Evolutionary conservation across 2,797 vertebrate genomes (phyloP).

Genomic region (Gymnoscopelus microlampas): DNA sequence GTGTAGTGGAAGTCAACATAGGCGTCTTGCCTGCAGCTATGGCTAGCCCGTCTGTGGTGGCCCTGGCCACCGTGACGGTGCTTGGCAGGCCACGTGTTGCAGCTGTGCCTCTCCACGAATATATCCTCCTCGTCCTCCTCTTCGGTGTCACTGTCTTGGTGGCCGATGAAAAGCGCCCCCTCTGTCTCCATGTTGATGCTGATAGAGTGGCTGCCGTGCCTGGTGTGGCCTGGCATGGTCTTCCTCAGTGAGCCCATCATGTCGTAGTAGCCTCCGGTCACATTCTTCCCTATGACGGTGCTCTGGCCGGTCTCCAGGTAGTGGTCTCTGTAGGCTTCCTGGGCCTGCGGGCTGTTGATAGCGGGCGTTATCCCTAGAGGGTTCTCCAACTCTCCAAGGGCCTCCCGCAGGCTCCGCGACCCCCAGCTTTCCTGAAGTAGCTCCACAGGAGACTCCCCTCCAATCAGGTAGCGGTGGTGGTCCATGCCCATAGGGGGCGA

Average conservation of each 20-base stretch:
- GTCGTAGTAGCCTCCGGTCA: constrained; percentile 82
- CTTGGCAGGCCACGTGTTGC: constrained; percentile 87
- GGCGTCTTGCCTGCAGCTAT: constrained; percentile 71
- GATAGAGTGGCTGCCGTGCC: constrained; percentile 76
- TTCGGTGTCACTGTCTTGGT: constrained; percentile 74
- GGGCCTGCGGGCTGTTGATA: constrained; percentile 52
- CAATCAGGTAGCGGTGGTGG: constrained; percentile 67
- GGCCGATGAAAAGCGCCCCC: constrained; percentile 73
- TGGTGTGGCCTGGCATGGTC: constrained; percentile 80
- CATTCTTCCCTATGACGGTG: constrained; percentile 63
- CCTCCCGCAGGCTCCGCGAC: constrained; percentile 78
- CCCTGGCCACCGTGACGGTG: constrained; percentile 81
- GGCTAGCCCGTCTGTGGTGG: constrained; percentile 67
- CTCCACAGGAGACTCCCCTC: constrained; percentile 58
- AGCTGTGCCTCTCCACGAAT: constrained; percentile 78
- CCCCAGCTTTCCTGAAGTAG: constrained; percentile 82
- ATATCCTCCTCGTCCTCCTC: constrained; percentile 72
- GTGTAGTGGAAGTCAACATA: constrained; percentile 84
- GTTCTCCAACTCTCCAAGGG: constrained; percentile 84
- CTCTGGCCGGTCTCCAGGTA: constrained; percentile 73
- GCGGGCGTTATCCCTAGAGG: constrained; percentile 82
- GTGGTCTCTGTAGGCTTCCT: constrained; percentile 69
- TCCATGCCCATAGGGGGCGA: constrained; percentile 71
- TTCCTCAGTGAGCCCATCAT: constrained; percentile 86
- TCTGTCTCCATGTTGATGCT: constrained; percentile 81